phyloP scores from a whole-genome alignment of 1,140 invertebrate species.

The Mamestra configurata region DNA sequence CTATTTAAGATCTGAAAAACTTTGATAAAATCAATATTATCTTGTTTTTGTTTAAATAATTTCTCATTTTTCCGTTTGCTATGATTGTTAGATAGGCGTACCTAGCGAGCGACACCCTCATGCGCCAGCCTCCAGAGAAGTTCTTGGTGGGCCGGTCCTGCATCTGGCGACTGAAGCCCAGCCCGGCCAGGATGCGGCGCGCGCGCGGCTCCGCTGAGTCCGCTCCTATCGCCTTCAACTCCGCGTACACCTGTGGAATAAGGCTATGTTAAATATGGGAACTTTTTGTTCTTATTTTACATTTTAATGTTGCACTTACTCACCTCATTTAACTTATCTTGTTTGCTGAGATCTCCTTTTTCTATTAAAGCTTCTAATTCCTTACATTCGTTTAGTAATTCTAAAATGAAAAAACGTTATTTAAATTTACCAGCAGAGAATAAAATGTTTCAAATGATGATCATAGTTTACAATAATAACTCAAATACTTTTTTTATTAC shows the following conservation, averaged over 20 bases:
- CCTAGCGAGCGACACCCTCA: conserved; percentile 98
- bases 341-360: conserved; percentile 91
- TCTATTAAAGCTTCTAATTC: conserved; percentile 93
- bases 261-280: too few species aligned
- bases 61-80: too few species aligned
- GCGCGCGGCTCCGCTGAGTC: conserved; percentile 99
- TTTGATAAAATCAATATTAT: too few species aligned
- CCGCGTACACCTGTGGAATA: conserved; percentile 94
- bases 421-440: neutral
- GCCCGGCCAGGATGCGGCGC: conserved; percentile 97
- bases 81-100: conserved; percentile 53
- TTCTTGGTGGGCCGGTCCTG: conserved; percentile 97
- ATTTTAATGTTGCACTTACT: too few species aligned
- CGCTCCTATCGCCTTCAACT: conserved; percentile 98
- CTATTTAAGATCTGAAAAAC: too few species aligned
- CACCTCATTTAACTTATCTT: conserved; percentile 95
- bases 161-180: conserved; percentile 98
- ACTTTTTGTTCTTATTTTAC: too few species aligned
- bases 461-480: neutral
- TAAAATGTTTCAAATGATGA: neutral
- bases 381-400: conserved; percentile 94
- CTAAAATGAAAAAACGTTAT: conserved; percentile 65
- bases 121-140: conserved; percentile 99
- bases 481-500: too few species aligned
- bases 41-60: neutral